Percentiles rank a stretch among this genome's conserved stretches.
These are phyloP conservation scores for Tachycineta bicolor DNA, from an alignment of 2,113 vertebrate species.

Conservation along the genomic window DNA sequence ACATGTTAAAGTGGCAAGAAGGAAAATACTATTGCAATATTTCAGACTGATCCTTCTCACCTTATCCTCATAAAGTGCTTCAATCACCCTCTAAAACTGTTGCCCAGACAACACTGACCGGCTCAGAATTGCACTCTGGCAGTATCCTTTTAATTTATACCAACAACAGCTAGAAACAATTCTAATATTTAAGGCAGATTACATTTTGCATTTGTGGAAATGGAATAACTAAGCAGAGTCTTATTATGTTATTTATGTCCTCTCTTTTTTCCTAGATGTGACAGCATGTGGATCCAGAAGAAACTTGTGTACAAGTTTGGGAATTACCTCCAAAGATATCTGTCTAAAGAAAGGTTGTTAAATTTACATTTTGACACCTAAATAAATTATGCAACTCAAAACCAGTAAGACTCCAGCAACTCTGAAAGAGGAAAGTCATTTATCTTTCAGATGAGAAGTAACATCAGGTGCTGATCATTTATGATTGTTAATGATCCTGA, in stretches of 20 bases:
- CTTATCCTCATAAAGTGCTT: background rate
- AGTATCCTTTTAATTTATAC: background rate
- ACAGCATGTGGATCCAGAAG: background rate
- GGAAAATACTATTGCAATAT: background rate
- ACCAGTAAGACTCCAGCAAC: background rate
- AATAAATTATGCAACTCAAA: background rate
- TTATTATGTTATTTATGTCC: background rate
- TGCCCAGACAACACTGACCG: background rate
- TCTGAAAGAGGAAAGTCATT: background rate
- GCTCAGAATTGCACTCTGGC: background rate
- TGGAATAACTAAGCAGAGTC: background rate
- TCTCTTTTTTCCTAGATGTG: background rate
- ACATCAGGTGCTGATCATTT: background rate
- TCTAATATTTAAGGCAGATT: background rate
- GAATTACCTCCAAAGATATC: background rate
- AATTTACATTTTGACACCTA: background rate
- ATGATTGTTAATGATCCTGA: conserved; percentile 16
- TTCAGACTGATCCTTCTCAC: background rate
- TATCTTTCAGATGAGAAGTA: background rate
- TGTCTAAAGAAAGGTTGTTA: background rate
- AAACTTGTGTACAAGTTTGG: background rate
- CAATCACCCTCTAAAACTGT: background rate
- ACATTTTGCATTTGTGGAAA: background rate
- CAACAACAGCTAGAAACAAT: background rate
- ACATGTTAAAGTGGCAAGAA: background rate